Evolutionary conservation across 2,888 invertebrate species (phyloP).

Genomic region (Dione juno): DNA sequence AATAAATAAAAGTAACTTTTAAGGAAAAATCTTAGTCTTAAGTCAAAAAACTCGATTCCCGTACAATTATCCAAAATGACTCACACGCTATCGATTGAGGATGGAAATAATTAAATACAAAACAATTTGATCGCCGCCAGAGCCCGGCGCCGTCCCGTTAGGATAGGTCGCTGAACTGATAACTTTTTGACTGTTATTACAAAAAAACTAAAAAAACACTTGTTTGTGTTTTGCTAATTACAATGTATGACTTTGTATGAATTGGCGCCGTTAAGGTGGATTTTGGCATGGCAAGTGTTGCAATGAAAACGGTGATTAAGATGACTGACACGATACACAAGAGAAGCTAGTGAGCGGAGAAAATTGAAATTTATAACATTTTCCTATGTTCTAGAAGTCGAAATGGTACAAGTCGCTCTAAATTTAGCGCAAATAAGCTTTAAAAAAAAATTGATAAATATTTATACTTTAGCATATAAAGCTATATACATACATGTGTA

Average conservation of each 20-base stretch:
- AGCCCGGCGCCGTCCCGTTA: slow-evolving; percentile 62
- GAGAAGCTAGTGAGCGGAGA: too few relatives aligned
- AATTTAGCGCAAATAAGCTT: too few relatives aligned
- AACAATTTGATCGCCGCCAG: slow-evolving; percentile 59
- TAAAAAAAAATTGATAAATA: too few relatives aligned
- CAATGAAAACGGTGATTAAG: not conserved
- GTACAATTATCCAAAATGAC: slow-evolving; percentile 20
- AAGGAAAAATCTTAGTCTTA: too few relatives aligned
- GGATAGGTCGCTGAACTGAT: slow-evolving; percentile 48
- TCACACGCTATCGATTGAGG: slow-evolving; percentile 45
- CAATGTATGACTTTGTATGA: not conserved
- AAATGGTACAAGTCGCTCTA: too few relatives aligned
- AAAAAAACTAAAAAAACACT: too few relatives aligned
- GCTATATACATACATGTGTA: too few relatives aligned
- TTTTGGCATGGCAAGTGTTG: not conserved
- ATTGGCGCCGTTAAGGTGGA: not conserved
- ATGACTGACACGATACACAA: too few relatives aligned
- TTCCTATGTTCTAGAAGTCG: too few relatives aligned
- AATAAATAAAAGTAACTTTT: not conserved
- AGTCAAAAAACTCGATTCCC: not conserved
- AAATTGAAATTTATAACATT: too few relatives aligned
- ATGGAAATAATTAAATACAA: slow-evolving; percentile 66
- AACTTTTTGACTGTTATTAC: slow-evolving; percentile 34
- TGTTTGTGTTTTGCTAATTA: slow-evolving; percentile 19
- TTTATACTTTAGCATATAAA: too few relatives aligned